Percentiles rank a stretch among this genome's conserved stretches.
These are phyloP conservation scores for Rugalucina vietnamica DNA, from an alignment of 2,888 invertebrate species.

Conservation along the genomic window DNA sequence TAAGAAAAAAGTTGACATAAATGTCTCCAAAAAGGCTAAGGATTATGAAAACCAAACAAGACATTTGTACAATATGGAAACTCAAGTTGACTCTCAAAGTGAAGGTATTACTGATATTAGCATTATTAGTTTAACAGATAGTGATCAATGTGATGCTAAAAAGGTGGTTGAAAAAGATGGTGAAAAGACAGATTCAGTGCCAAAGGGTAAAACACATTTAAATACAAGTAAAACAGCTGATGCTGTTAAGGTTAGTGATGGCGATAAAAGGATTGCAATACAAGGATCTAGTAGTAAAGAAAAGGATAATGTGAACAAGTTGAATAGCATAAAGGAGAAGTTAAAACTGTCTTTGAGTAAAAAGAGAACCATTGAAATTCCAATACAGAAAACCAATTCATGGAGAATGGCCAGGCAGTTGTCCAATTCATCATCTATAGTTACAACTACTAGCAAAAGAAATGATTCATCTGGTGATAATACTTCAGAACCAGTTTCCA, in stretches of 20 bases:
- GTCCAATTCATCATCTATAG: neutral
- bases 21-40: neutral
- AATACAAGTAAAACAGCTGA: too few species aligned
- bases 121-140: too few species aligned
- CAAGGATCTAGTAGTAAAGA: too few species aligned
- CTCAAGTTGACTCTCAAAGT: slow-evolving; percentile 42
- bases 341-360: slow-evolving; percentile 16
- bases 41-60: slow-evolving; percentile 4
- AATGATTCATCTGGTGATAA: neutral
- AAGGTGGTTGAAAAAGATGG: too few species aligned
- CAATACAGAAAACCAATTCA: slow-evolving; percentile 44
- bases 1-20: slow-evolving; percentile 10
- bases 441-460: neutral
- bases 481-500: neutral
- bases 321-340: slow-evolving; percentile 11
- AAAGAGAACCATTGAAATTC: slow-evolving; percentile 28
- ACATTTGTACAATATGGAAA: slow-evolving; percentile 26
- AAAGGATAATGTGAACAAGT: neutral
- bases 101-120: too few species aligned
- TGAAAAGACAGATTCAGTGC: neutral
- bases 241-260: too few species aligned
- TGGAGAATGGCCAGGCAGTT: slow-evolving; percentile 21
- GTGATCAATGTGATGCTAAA: too few species aligned
- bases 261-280: too few species aligned
- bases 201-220: neutral